phyloP scores from a whole-genome alignment of 2,888 invertebrate genomes.

The Lasioglossum zephyrum region DNA sequence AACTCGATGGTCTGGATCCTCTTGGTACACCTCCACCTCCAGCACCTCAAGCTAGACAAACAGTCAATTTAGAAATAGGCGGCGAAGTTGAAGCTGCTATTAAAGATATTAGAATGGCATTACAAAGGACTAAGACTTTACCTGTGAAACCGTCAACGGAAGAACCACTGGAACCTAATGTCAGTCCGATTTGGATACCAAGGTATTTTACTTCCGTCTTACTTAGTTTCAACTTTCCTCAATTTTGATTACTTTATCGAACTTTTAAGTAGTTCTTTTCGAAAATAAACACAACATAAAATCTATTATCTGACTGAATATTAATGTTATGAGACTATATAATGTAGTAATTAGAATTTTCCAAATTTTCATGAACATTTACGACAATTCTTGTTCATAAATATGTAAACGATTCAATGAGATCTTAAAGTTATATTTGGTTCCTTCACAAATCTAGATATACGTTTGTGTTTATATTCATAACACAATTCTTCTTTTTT shows the following conservation, averaged over 20 bases:
- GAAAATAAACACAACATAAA: neutral
- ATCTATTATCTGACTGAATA: neutral
- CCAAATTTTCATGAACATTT: neutral
- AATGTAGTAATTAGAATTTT: neutral
- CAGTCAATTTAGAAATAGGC: constrained; percentile 77
- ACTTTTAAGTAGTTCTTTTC: neutral
- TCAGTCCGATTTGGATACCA: constrained; percentile 90
- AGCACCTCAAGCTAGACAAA: constrained; percentile 82
- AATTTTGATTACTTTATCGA: neutral
- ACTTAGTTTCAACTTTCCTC: neutral
- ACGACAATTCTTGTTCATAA: neutral
- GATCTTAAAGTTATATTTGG: neutral
- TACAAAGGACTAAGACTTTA: constrained; percentile 90
- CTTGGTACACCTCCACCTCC: constrained; percentile 84
- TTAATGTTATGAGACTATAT: neutral
- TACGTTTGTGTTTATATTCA: neutral
- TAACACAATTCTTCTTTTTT: constrained; percentile 47
- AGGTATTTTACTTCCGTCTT: constrained; percentile 84
- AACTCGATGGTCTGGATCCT: constrained; percentile 91
- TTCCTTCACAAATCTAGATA: neutral
- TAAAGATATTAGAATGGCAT: constrained; percentile 92
- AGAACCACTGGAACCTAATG: constrained; percentile 85
- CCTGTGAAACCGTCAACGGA: constrained; percentile 85
- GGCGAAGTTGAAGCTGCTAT: constrained; percentile 88
- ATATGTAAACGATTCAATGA: neutral